Evolutionary conservation across 2,888 invertebrate genomes (phyloP).

Genomic region (Folsomia manolachei): DNA sequence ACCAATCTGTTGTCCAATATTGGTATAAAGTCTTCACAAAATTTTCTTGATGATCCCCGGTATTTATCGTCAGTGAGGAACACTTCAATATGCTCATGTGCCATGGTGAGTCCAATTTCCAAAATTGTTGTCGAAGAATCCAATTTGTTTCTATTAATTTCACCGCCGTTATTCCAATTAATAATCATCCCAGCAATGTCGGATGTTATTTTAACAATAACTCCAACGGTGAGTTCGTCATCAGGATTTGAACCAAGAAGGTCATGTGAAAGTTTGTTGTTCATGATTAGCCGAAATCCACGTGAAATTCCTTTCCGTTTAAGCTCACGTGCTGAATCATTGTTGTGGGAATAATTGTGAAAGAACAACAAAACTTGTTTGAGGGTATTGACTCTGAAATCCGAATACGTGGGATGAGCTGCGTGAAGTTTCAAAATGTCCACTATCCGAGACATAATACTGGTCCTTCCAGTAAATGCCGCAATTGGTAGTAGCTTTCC

Average conservation of each 20-base stretch:
- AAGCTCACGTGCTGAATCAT: constrained; percentile 22
- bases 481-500: constrained; percentile 23
- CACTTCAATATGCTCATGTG: constrained; percentile 38
- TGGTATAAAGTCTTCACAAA: constrained; percentile 16
- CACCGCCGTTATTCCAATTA: constrained; percentile 8
- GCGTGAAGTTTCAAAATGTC: constrained; percentile 38
- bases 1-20: constrained; percentile 21
- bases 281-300: constrained; percentile 26
- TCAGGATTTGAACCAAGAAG: constrained; percentile 24
- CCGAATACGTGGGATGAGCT: constrained; percentile 11
- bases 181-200: constrained; percentile 31
- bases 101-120: constrained; percentile 43
- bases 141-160: constrained; percentile 12
- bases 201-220: constrained; percentile 39
- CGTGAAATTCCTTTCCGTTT: not conserved
- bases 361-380: constrained; percentile 40
- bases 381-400: constrained; percentile 25
- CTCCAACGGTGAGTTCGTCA: constrained; percentile 42
- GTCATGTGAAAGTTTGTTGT: constrained; percentile 31
- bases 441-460: constrained; percentile 19
- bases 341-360: constrained; percentile 34
- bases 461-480: constrained; percentile 18
- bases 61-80: constrained; percentile 24
- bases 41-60: constrained; percentile 13
- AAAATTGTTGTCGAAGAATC: constrained; percentile 30